These are phyloP conservation scores for Sebastes nivosus DNA, from an alignment of 2,797 vertebrate species.

Conservation along the genomic window DNA sequence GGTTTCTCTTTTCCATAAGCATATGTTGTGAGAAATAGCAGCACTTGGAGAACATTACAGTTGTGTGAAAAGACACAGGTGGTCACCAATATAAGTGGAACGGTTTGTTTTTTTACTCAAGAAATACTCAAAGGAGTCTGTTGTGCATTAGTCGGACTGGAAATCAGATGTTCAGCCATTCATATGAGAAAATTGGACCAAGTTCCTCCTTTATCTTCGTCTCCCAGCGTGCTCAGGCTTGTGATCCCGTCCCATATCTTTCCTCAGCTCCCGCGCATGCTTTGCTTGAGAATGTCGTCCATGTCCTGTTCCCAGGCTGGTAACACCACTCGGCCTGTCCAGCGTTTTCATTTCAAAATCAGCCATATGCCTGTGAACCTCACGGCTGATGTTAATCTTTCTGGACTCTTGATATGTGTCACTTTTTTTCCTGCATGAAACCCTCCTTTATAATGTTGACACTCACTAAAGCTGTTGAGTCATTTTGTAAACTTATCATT, in stretches of 20 bases:
- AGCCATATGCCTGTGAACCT: constrained; percentile 13
- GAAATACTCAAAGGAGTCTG: constrained; percentile 31
- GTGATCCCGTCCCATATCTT: constrained; percentile 49
- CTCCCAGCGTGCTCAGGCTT: constrained; percentile 20
- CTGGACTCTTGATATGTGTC: not conserved
- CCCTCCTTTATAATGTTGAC: not conserved
- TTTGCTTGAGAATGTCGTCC: constrained; percentile 63
- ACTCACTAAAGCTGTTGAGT: not conserved
- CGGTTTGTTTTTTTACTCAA: not conserved
- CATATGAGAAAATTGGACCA: constrained; percentile 44
- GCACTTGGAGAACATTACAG: constrained; percentile 8
- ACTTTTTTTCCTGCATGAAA: constrained; percentile 25
- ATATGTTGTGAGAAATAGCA: constrained; percentile 44
- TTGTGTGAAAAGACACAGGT: constrained; percentile 41
- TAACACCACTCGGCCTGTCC: constrained; percentile 5
- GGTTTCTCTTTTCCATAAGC: constrained; percentile 35
- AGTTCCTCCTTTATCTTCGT: constrained; percentile 42
- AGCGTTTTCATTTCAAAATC: constrained; percentile 37
- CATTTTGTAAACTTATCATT: not conserved
- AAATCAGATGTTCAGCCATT: constrained; percentile 60
- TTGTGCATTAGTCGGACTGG: constrained; percentile 38
- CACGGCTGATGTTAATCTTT: constrained; percentile 1
- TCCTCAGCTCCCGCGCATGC: constrained; percentile 57
- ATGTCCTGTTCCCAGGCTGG: constrained; percentile 51
- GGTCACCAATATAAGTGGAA: constrained; percentile 17